These are phyloP conservation scores for Speoplatyrhinus poulsoni DNA, from an alignment of 2,113 vertebrate species.

Conservation along the genomic window DNA sequence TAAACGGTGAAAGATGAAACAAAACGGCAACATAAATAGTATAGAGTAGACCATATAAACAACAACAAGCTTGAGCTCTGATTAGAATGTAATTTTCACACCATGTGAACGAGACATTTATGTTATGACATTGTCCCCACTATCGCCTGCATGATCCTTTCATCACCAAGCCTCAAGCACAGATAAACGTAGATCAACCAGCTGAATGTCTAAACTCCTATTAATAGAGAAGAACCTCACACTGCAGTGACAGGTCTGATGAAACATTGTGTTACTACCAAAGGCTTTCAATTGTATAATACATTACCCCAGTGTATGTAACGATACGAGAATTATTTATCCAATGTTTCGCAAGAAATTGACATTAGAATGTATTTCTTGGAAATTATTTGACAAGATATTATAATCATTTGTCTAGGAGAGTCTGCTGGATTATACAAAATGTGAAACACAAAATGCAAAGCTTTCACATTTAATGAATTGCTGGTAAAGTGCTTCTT, in stretches of 20 bases:
- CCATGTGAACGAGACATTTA: not conserved
- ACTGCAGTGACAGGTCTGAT: not conserved
- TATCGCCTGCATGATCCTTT: not conserved
- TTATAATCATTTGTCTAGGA: no score
- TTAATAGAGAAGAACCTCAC: not conserved
- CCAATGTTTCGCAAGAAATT: no score
- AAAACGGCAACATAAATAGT: constrained; percentile 15
- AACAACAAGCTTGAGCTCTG: constrained; percentile 16
- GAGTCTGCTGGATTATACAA: no score
- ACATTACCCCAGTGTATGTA: no score
- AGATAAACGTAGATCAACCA: not conserved
- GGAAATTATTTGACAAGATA: no score
- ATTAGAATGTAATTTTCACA: not conserved
- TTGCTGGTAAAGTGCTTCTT: not conserved
- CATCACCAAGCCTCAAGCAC: not conserved
- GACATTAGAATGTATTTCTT: no score
- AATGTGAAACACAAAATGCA: no score
- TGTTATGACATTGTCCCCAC: not conserved
- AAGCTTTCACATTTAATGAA: not conserved
- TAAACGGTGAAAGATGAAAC: constrained; percentile 6
- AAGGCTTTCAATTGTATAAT: no score
- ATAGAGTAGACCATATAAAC: not conserved
- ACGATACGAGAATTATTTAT: no score
- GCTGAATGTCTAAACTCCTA: not conserved
- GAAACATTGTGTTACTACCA: constrained; percentile 15